Conservation (phyloP, 2,797 vertebrate genomes). For the Cynodonichthys magdalenae region DNA sequence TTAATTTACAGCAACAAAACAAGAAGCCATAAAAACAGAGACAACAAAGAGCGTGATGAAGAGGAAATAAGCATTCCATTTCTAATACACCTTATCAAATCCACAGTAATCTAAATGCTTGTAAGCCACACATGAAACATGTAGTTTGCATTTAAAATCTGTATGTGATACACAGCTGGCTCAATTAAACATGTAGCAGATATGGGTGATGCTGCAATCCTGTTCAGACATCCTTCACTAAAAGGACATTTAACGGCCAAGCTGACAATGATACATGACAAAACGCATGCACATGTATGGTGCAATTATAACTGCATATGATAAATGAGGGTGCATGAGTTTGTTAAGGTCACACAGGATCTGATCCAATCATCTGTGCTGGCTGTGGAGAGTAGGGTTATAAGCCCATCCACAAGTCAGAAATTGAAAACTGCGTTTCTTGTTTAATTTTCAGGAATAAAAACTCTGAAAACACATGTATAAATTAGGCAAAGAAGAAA, state of each 20-base stretch:
- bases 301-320: constrained; percentile 49
- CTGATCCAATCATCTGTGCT: constrained; percentile 58
- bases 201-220: constrained; percentile 23
- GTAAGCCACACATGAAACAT: constrained; percentile 19
- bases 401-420: constrained; percentile 53
- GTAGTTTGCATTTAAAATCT: constrained; percentile 44
- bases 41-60: constrained; percentile 4
- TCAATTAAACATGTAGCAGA: constrained; percentile 20
- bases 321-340: constrained; percentile 47
- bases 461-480: constrained; percentile 7
- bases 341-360: constrained; percentile 66
- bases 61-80: constrained; percentile 17
- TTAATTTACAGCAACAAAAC: constrained; percentile 29
- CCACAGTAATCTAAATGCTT: constrained; percentile 31
- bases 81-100: constrained; percentile 36
- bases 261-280: constrained; percentile 46
- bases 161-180: constrained; percentile 37
- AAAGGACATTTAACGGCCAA: constrained; percentile 37
- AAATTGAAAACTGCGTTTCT: constrained; percentile 33
- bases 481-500: no score
- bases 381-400: constrained; percentile 47
- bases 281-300: constrained; percentile 41
- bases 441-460: constrained; percentile 13
- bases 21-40: constrained; percentile 15
- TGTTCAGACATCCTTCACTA: constrained; percentile 44